Conservation (phyloP, 2,113 vertebrate species). For the Gambusia affinis region DNA sequence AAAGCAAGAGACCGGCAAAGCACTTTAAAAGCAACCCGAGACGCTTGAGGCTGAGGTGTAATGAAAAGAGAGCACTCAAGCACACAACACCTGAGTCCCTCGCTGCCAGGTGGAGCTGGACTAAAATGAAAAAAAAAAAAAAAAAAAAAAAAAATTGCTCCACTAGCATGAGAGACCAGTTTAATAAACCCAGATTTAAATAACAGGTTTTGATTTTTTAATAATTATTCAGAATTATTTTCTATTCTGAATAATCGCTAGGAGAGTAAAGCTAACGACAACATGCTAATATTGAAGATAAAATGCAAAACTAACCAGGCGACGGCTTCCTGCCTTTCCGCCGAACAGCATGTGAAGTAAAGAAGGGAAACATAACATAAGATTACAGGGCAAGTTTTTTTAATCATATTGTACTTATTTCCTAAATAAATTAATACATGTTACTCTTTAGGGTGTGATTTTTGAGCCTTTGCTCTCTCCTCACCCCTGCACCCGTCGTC, state of each 20-base stretch:
- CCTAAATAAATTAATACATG: background rate
- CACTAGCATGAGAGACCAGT: background rate
- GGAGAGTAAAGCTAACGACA: slow-evolving; percentile 3
- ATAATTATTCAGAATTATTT: too few relatives aligned
- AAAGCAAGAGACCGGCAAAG: slow-evolving; percentile 6
- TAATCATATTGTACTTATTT: background rate
- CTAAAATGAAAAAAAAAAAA: background rate
- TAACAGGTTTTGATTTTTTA: background rate
- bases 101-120: background rate
- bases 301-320: slow-evolving; percentile 56
- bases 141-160: background rate
- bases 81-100: slow-evolving; percentile 33
- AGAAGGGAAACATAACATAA: slow-evolving; percentile 4
- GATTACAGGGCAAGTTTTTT: background rate
- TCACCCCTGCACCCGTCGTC: slow-evolving; percentile 80
- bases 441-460: background rate
- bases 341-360: background rate
- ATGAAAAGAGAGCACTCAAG: slow-evolving; percentile 1
- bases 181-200: background rate
- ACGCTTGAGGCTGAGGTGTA: slow-evolving; percentile 7
- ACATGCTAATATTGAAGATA: background rate
- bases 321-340: slow-evolving; percentile 59
- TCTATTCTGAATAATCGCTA: too few relatives aligned
- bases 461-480: slow-evolving; percentile 3
- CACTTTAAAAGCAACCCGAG: slow-evolving; percentile 17